Base-by-base conservation (phyloP, 2,113 vertebrate species). In the Semnopithecus entellus region DNA sequence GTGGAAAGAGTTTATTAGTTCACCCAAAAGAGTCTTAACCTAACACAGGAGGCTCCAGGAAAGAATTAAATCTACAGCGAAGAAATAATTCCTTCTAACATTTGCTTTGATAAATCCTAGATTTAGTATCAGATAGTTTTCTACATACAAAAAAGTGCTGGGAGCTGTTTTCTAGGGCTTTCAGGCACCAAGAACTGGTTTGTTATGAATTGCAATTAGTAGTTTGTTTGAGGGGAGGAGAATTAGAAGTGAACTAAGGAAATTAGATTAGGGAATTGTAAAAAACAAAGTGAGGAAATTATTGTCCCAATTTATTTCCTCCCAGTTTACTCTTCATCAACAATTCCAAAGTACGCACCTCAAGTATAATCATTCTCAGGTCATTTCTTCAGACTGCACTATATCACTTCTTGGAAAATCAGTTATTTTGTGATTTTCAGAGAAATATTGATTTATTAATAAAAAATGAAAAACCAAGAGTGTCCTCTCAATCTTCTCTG, bases 391-490 rank as follows among this genome's bases (percentile, higher is more conserved):
- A 64, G 68, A 88, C 30, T 35, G 59, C 23, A 61, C 32, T 76
- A 52, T 6, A 70, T 22, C 22, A 79, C 25, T 88, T 55, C 50
- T 91, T 93, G 4, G 40, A 57, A 90, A 93, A 82, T 91, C 40
- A 90, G 57, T 61, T 87, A 93, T 45, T 83, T 91, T 82, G 30
- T 78, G n/a, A 68, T 88, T 88, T 87, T 91, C 87, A 87, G 88
- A 88, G 82, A 88, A 64, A 88, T 18, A 35, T 40, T 87, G 55
- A 55, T 86, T 72, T 48, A 90, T n/a, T 18, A 76, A 52, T 52
- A 17, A 52, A 52, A 52, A 83, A 75, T 22, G 13, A 82, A 88
- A 81, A 50, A 25, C 50, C 35, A 85, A 20, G 32, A 12, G 22
- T 87, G 90, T 90, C 61, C 72, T 79, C 57, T 91, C 70, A 88